Evolutionary conservation across 2,113 vertebrate species (phyloP).

Genomic region (Tetraodon nigroviridis): DNA sequence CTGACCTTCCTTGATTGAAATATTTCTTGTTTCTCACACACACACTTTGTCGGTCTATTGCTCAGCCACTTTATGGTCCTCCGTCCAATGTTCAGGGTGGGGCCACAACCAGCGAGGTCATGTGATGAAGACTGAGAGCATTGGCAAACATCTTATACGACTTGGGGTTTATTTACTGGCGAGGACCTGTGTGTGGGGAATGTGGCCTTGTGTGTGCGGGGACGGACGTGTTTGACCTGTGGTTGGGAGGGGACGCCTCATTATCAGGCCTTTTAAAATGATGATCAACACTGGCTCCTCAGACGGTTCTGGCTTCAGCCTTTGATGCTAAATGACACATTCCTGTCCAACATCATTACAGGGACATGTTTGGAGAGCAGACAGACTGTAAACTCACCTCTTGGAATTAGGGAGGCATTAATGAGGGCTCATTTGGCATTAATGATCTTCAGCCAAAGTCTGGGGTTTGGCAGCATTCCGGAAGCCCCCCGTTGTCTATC

Average conservation of each 20-base stretch:
- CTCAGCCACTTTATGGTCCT: constrained; percentile 43
- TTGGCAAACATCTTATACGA: constrained; percentile 5
- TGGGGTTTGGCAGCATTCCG: constrained; percentile 42
- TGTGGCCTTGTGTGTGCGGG: constrained; percentile 13
- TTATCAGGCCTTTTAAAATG: constrained; percentile 14
- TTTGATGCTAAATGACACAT: too few relatives aligned
- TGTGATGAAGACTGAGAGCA: constrained; percentile 11
- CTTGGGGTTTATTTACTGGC: not conserved
- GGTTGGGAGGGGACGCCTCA: not conserved
- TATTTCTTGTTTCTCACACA: not conserved
- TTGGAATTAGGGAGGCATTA: not conserved
- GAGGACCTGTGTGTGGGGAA: constrained; percentile 14
- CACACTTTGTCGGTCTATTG: constrained; percentile 15
- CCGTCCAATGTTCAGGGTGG: constrained; percentile 63
- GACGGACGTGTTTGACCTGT: constrained; percentile 22
- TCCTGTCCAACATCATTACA: not conserved
- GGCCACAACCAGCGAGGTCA: constrained; percentile 38
- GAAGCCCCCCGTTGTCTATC: constrained; percentile 36
- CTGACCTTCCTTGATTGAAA: not conserved
- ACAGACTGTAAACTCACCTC: not conserved
- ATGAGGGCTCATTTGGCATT: not conserved
- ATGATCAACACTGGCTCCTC: too few relatives aligned
- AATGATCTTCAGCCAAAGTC: constrained; percentile 13
- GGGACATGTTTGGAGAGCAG: not conserved
- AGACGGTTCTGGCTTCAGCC: too few relatives aligned